These are phyloP conservation scores for Myiopsitta monachus DNA, from an alignment of 2,113 vertebrate species.

Conservation along the genomic window DNA sequence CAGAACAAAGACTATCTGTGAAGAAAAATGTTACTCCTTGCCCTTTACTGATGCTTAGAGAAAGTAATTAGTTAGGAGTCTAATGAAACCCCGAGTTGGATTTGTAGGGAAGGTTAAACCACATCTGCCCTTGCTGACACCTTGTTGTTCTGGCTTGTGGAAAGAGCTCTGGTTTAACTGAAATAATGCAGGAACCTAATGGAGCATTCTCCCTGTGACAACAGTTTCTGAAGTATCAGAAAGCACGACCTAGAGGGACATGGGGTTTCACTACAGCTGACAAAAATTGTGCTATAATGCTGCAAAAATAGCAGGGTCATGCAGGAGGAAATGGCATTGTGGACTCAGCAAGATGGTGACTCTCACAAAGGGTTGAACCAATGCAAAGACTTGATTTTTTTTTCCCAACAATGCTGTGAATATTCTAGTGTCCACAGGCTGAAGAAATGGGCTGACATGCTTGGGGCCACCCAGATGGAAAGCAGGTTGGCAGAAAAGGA, in stretches of 20 bases:
- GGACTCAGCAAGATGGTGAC: not conserved
- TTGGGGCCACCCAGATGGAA: not conserved
- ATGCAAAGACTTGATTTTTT: not conserved
- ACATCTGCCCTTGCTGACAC: not conserved
- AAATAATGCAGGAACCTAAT: not conserved
- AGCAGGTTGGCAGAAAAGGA: not conserved
- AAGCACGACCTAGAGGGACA: not conserved
- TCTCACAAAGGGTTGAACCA: not conserved
- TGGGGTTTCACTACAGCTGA: not conserved
- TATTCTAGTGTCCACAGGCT: not conserved
- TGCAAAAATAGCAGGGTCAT: not conserved
- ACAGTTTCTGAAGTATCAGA: not conserved
- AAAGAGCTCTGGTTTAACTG: not conserved
- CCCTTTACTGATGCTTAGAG: not conserved
- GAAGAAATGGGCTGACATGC: not conserved
- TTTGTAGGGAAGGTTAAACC: not conserved
- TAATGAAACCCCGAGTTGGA: not conserved
- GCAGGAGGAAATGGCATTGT: not conserved
- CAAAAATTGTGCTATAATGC: not conserved
- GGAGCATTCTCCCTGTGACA: not conserved
- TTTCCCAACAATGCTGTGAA: not conserved
- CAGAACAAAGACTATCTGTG: not conserved
- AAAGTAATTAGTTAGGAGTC: not conserved
- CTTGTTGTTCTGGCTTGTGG: not conserved
- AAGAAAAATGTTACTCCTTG: constrained; percentile 34